phyloP scores from a whole-genome alignment of 64 coral and sea anemone genomes.

The Montipora efflorescens region DNA sequence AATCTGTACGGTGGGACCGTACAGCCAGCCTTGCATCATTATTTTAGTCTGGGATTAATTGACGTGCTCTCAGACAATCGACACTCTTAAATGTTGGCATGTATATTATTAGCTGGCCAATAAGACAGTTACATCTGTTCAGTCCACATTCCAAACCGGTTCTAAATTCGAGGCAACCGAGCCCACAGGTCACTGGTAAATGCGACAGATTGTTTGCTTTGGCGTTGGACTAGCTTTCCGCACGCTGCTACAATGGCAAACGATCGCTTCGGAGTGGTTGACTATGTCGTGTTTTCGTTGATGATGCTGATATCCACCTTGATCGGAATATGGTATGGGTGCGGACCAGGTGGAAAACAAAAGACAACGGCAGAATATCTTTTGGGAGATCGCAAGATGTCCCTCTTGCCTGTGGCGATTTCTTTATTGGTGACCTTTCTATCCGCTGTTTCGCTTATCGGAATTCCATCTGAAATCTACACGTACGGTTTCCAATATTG shows the following conservation, averaged over 20 bases:
- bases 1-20: too few relatives aligned
- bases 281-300: slow-evolving; percentile 82
- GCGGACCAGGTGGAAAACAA: slow-evolving; percentile 80
- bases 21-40: too few relatives aligned
- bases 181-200: too few relatives aligned
- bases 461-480: slow-evolving; percentile 84
- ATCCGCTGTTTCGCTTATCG: slow-evolving; percentile 79
- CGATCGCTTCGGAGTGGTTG: slow-evolving; percentile 63
- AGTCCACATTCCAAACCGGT: too few relatives aligned
- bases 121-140: too few relatives aligned
- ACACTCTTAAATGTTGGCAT: too few relatives aligned
- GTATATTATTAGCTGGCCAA: too few relatives aligned
- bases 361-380: slow-evolving; percentile 84
- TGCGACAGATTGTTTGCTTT: too few relatives aligned
- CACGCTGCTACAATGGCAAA: slow-evolving; percentile 30
- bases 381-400: slow-evolving; percentile 80
- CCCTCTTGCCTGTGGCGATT: slow-evolving; percentile 67
- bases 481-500: slow-evolving; percentile 84
- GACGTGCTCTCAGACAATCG: too few relatives aligned
- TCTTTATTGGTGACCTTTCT: slow-evolving; percentile 84
- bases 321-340: slow-evolving; percentile 89
- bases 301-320: slow-evolving; percentile 81
- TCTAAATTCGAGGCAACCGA: too few relatives aligned
- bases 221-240: too few relatives aligned
- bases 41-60: too few relatives aligned